Evolutionary conservation across 2,797 vertebrate species (phyloP).

Genomic region (Gallirallus australis): DNA sequence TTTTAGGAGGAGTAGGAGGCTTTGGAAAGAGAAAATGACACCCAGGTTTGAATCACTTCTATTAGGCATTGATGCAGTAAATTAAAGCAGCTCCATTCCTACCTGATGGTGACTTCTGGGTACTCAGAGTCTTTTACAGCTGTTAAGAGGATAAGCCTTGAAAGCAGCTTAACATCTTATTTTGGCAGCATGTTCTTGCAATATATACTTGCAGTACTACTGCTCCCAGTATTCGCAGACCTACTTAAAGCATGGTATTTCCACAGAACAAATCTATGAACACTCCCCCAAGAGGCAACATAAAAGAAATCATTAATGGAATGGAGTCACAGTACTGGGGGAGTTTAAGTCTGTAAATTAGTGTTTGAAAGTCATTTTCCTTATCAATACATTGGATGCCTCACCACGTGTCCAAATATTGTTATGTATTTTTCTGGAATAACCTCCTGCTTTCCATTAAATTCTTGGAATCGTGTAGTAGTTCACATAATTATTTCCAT

Average conservation of each 20-base stretch:
- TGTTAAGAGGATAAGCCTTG: neutral
- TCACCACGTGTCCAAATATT: neutral
- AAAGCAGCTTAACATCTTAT: neutral
- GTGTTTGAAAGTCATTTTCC: neutral
- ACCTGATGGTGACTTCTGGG: neutral
- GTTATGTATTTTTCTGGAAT: neutral
- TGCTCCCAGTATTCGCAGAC: neutral
- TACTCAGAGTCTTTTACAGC: neutral
- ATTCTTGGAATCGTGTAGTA: neutral
- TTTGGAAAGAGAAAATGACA: neutral
- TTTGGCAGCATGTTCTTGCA: neutral
- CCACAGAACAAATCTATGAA: neutral
- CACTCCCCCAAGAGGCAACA: neutral
- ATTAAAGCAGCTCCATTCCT: neutral
- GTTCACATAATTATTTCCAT: neutral
- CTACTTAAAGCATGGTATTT: neutral
- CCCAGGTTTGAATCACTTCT: neutral
- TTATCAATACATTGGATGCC: neutral
- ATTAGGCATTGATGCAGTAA: neutral
- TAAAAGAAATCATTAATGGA: neutral
- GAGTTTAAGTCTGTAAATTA: neutral
- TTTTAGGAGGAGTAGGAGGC: neutral
- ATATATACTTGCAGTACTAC: neutral
- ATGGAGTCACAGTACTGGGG: accelerated
- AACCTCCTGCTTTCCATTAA: neutral